Percentiles rank a stretch among this genome's conserved stretches.
These are phyloP conservation scores for Sitobion miscanthi DNA, from an alignment of 1,140 invertebrate species.

Conservation along the genomic window DNA sequence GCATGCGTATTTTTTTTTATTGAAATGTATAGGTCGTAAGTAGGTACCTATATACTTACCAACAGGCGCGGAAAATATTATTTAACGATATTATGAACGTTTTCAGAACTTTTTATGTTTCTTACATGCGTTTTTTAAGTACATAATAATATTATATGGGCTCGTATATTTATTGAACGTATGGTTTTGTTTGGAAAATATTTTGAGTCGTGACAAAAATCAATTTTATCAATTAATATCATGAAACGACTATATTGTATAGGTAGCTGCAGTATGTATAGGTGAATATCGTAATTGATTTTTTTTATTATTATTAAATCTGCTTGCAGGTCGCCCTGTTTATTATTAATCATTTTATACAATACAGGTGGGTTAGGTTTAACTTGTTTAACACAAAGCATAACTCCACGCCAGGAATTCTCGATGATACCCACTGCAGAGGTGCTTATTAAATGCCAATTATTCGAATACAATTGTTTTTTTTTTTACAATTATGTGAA, in stretches of 20 bases:
- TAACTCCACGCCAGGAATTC: background rate
- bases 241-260: background rate
- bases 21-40: no score
- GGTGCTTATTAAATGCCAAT: conserved; percentile 10
- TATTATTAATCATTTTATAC: background rate
- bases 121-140: no score
- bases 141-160: no score
- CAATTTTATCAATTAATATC: background rate
- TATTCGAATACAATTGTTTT: background rate
- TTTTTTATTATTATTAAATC: background rate
- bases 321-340: background rate
- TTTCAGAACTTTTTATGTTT: no score
- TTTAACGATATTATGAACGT: no score
- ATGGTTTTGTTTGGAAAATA: no score
- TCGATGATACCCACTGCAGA: background rate
- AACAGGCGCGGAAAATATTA: no score
- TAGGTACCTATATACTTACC: no score
- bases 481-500: conserved; percentile 7
- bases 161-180: no score
- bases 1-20: no score
- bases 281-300: background rate
- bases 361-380: background rate
- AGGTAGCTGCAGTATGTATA: no score
- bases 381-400: background rate
- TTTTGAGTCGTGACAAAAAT: background rate